Conservation (phyloP, 2,113 vertebrate species). For the Stigmatopora nigra region DNA sequence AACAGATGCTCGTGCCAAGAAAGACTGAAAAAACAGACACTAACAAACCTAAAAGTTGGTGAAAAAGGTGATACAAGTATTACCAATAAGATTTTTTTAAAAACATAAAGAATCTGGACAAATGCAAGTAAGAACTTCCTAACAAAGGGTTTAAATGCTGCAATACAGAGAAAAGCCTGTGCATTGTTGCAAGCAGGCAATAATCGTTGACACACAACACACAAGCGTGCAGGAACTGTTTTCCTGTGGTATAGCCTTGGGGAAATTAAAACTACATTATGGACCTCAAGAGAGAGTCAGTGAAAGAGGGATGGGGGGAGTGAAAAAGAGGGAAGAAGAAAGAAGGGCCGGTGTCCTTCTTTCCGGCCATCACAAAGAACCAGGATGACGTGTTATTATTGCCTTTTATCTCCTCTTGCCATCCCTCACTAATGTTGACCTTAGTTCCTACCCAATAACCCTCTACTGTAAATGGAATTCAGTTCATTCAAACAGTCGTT, state of each 20-base stretch:
- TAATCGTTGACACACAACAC: constrained; percentile 45
- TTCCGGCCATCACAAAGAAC: constrained; percentile 34
- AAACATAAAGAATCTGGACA: constrained; percentile 4
- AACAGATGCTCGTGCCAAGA: constrained; percentile 50
- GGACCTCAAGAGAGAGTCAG: constrained; percentile 69
- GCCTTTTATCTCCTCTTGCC: constrained; percentile 1
- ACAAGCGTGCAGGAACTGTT: constrained; percentile 67
- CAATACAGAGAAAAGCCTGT: constrained; percentile 44
- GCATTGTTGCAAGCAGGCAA: constrained; percentile 52
- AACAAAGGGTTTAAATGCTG: constrained; percentile 38
- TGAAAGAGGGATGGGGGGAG: constrained; percentile 52
- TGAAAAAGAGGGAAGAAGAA: constrained; percentile 28
- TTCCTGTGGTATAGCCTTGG: constrained; percentile 70
- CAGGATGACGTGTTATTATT: not conserved
- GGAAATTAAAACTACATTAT: constrained; percentile 80
- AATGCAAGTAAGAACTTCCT: constrained; percentile 12
- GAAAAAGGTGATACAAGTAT: constrained; percentile 52
- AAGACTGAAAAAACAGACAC: constrained; percentile 12
- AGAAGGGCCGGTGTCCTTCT: constrained; percentile 49
- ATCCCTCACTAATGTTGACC: not conserved
- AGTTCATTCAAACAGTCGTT: not conserved
- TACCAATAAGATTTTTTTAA: constrained; percentile 27
- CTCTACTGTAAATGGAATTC: not conserved
- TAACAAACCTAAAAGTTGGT: constrained; percentile 12
- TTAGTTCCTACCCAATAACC: not conserved